A percentile compares a stretch with the other conserved stretches of the same genome.
Evolutionary conservation across 2,797 vertebrate species (phyloP).

Genomic region (Menidia menidia): DNA sequence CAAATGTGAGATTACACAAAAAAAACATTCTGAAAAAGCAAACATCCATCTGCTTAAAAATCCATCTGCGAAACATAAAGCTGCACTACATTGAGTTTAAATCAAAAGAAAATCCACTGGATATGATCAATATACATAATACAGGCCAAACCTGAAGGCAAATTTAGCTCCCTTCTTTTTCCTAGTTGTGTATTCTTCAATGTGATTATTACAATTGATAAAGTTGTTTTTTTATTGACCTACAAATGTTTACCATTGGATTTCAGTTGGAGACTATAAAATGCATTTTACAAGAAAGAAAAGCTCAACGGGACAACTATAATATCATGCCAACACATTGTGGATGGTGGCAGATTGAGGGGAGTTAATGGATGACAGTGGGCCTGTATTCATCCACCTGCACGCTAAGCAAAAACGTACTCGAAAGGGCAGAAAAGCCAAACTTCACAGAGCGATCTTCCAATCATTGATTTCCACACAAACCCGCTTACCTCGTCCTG

Average conservation of each 20-base stretch:
- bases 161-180: too few relatives aligned
- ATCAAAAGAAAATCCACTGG: too few relatives aligned
- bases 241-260: too few relatives aligned
- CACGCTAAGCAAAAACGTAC: neutral
- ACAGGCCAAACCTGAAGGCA: too few relatives aligned
- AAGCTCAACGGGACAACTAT: neutral
- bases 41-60: too few relatives aligned
- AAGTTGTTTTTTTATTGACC: too few relatives aligned
- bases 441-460: neutral
- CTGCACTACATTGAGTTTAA: too few relatives aligned
- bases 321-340: neutral
- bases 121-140: too few relatives aligned
- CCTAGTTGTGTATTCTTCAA: neutral
- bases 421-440: neutral
- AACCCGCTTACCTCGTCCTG: conserved; percentile 16
- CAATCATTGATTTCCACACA: neutral
- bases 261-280: neutral
- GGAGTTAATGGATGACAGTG: neutral
- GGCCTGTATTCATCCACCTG: neutral
- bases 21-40: neutral
- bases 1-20: neutral
- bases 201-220: too few relatives aligned
- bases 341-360: conserved; percentile 1
- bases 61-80: too few relatives aligned
- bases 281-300: neutral